Evolutionary conservation across 2,113 vertebrate genomes (phyloP).

Genomic region (Ploceus nigricollis): DNA sequence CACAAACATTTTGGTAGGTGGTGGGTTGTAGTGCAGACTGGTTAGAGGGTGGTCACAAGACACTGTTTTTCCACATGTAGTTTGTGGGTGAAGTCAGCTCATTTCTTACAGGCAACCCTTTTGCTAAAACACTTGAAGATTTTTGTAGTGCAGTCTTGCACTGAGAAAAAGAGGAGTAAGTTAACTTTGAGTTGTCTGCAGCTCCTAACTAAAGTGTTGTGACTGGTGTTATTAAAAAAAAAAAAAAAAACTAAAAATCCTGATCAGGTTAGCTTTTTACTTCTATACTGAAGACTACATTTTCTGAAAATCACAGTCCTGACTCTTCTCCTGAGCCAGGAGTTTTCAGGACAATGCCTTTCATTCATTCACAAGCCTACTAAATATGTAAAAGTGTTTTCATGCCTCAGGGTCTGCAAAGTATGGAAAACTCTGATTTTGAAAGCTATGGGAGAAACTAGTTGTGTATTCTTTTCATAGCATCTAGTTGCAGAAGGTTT

Average conservation of each 20-base stretch:
- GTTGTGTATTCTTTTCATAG: neutral
- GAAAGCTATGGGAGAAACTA: neutral
- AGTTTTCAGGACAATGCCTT: neutral
- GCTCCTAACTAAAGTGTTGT: neutral
- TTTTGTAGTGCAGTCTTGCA: neutral
- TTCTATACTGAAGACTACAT: accelerated
- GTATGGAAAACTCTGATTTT: neutral
- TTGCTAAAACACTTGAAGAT: neutral
- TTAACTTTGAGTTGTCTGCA: neutral
- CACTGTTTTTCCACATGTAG: neutral
- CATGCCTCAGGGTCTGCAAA: neutral
- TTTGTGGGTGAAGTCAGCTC: neutral
- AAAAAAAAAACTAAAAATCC: neutral
- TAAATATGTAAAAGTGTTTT: too few relatives aligned
- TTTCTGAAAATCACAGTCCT: neutral
- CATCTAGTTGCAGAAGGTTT: neutral
- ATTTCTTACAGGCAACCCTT: neutral
- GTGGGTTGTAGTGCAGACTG: neutral
- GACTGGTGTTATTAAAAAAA: neutral
- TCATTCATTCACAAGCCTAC: too few relatives aligned
- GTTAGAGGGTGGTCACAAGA: neutral
- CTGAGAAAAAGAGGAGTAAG: neutral
- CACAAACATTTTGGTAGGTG: neutral
- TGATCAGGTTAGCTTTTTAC: neutral
- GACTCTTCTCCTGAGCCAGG: neutral